These are phyloP conservation scores for Polypedilum vanderplanki DNA, from an alignment of 1,140 invertebrate species.

Conservation along the genomic window DNA sequence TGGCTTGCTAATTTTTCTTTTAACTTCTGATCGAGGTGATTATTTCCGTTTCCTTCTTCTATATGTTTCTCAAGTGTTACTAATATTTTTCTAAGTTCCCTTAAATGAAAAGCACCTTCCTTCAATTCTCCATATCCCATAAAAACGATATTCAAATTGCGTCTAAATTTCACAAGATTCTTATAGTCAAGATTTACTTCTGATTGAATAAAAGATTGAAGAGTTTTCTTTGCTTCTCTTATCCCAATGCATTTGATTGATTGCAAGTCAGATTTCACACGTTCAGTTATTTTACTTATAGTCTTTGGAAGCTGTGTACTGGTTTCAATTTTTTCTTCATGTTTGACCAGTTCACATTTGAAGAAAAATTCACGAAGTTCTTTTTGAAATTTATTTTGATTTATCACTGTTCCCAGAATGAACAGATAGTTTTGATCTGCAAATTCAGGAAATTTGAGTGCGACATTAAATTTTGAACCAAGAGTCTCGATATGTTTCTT, in stretches of 20 bases:
- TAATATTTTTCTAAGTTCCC: slow-evolving; percentile 43
- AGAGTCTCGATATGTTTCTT: not conserved
- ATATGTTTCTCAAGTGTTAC: slow-evolving; percentile 44
- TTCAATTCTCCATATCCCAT: slow-evolving; percentile 49
- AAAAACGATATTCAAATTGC: slow-evolving; percentile 48
- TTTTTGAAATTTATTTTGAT: not conserved
- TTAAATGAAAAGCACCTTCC: slow-evolving; percentile 46
- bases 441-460: not conserved
- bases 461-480: not conserved
- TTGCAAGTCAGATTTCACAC: not conserved
- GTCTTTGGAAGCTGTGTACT: slow-evolving; percentile 5
- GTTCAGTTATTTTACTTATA: not conserved
- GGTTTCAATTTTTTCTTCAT: not conserved
- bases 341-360: not conserved
- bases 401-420: not conserved
- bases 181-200: slow-evolving; percentile 32
- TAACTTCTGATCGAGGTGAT: not conserved
- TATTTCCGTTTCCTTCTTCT: not conserved
- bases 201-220: not conserved
- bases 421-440: not conserved
- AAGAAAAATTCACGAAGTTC: not conserved
- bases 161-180: slow-evolving; percentile 42
- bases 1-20: not conserved
- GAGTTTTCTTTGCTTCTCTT: not conserved
- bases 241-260: not conserved